Base-by-base conservation (phyloP, 1,140 invertebrate genomes). In the Pseudachorutes palmiensis region DNA sequence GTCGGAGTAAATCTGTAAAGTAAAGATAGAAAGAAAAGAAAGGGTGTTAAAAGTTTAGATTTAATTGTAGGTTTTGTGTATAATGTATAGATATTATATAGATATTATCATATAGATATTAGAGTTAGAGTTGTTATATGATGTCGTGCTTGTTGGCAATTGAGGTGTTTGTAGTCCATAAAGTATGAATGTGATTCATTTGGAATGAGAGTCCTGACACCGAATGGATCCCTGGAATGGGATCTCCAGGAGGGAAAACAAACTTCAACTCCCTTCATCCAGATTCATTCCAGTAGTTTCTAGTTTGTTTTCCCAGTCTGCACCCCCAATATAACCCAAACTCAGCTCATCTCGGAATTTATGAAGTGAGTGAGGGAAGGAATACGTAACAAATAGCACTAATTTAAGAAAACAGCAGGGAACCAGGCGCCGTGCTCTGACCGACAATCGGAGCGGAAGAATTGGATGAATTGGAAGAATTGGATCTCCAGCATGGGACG, bases 1-100 rank as follows among this genome's bases (percentile, higher is more conserved):
- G 80, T 69, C 90, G 82, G 57, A 88, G 86, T 78, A 91, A 88
- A 81, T 91, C 88, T 88, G n/a, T n/a, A n/a, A n/a, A n/a, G n/a
- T n/a, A 82, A 9, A 84, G 84, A 60, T 26, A 2, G 45, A 41
- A 32, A 60, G 24, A 29, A 28, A 60, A 19, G 9, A 45, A 45
- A 45, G 36, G 36, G n/a, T n/a, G n/a, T n/a, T n/a, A n/a, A n/a
- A n/a, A n/a, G n/a, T n/a, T n/a, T n/a, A n/a, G n/a, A n/a, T n/a
- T n/a, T n/a, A n/a, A n/a, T n/a, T n/a, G n/a, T n/a, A n/a, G n/a
- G n/a, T n/a, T n/a, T n/a, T n/a, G n/a, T n/a, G n/a, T n/a, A n/a
- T n/a, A n/a, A n/a, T n/a, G n/a, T n/a, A n/a, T n/a, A n/a, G n/a
- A n/a, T n/a, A n/a, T n/a, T n/a, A n/a, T n/a, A n/a, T n/a, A n/a